These are phyloP conservation scores for Hylaea fasciaria DNA, from an alignment of 2,888 invertebrate genomes.

Conservation along the genomic window DNA sequence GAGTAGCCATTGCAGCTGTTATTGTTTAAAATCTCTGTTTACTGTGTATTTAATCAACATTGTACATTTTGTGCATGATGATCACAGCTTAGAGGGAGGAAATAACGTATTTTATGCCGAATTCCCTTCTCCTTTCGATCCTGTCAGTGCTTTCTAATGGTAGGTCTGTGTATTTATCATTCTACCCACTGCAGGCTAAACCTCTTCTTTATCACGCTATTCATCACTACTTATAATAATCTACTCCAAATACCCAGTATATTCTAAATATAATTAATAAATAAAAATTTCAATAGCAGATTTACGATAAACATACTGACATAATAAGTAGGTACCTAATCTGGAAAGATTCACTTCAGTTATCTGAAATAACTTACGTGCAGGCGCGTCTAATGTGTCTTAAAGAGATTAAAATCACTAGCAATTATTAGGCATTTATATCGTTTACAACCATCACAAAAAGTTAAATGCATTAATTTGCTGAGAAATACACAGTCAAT, in stretches of 20 bases:
- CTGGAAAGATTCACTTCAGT: not conserved
- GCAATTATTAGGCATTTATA: constrained; percentile 31
- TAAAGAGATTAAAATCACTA: constrained; percentile 26
- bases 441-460: constrained; percentile 31
- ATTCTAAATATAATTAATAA: too few relatives aligned
- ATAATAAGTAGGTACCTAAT: too few relatives aligned
- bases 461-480: constrained; percentile 26
- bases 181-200: too few relatives aligned
- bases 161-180: too few relatives aligned
- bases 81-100: too few relatives aligned
- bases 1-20: not conserved
- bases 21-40: not conserved
- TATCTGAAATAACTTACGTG: constrained; percentile 11
- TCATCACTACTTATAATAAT: too few relatives aligned
- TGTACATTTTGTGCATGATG: not conserved
- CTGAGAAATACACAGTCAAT: constrained; percentile 33
- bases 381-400: not conserved
- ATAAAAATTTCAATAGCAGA: too few relatives aligned
- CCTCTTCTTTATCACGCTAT: too few relatives aligned
- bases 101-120: too few relatives aligned
- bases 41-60: not conserved
- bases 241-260: too few relatives aligned
- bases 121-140: too few relatives aligned
- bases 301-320: not conserved
- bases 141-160: too few relatives aligned